Evolutionary conservation across 2,888 invertebrate genomes (phyloP).

Genomic region (Perizoma affinitatum): DNA sequence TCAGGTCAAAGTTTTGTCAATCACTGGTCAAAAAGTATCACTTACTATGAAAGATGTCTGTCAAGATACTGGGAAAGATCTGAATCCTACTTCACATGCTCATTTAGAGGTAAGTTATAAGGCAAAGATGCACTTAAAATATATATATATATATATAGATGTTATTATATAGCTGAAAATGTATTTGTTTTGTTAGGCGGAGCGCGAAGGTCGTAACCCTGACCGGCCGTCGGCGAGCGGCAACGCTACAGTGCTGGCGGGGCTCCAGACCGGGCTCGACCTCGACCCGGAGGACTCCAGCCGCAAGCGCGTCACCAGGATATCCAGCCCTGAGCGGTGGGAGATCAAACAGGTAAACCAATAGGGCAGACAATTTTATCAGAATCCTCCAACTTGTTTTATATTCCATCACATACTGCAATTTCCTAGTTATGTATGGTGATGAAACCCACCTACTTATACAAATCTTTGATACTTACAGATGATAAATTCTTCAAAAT

Average conservation of each 20-base stretch:
- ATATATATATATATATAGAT: no score
- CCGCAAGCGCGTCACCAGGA: conserved; percentile 93
- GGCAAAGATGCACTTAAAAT: no score
- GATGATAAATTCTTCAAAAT: no score
- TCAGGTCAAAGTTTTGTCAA: conserved; percentile 93
- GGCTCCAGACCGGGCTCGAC: conserved; percentile 83
- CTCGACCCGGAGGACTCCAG: conserved; percentile 91
- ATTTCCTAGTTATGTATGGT: no score
- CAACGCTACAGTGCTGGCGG: conserved; percentile 83
- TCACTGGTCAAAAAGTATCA: conserved; percentile 97
- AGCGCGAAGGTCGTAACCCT: conserved; percentile 93
- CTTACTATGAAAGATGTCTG: conserved; percentile 99
- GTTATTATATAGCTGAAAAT: neutral
- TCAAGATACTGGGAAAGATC: conserved; percentile 96
- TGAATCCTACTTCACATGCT: conserved; percentile 93
- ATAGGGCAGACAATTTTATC: neutral
- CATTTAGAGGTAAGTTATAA: conserved; percentile 81
- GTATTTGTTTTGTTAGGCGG: conserved; percentile 65
- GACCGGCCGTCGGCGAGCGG: conserved; percentile 91
- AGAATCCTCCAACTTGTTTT: no score
- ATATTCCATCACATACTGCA: no score
- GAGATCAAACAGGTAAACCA: conserved; percentile 95
- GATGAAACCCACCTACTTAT: no score
- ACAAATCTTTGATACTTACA: no score
- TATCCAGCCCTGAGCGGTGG: conserved; percentile 98